phyloP scores from a whole-genome alignment of 2,797 vertebrate species.

The Takifugu ocellatus region DNA sequence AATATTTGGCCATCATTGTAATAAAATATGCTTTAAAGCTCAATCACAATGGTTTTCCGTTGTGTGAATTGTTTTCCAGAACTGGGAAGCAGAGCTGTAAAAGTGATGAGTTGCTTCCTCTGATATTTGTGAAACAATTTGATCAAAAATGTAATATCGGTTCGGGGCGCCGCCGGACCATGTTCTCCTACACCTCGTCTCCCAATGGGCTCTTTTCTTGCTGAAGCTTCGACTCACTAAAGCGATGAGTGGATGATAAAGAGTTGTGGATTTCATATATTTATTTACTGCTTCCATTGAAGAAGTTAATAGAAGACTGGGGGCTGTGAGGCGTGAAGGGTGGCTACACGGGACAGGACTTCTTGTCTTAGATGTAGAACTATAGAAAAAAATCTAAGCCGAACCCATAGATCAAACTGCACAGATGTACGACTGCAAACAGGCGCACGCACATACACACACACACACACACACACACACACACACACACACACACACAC shows the following conservation, averaged over 20 bases:
- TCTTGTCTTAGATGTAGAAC: slow-evolving; percentile 45
- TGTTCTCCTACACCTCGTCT: slow-evolving; percentile 31
- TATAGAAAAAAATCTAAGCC: slow-evolving; percentile 25
- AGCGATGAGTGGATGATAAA: slow-evolving; percentile 60
- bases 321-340: slow-evolving; percentile 59
- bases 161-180: slow-evolving; percentile 30
- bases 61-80: slow-evolving; percentile 54
- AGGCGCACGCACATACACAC: slow-evolving; percentile 30
- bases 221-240: slow-evolving; percentile 47
- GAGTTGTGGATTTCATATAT: slow-evolving; percentile 67
- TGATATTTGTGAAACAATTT: slow-evolving; percentile 53
- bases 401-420: slow-evolving; percentile 51
- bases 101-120: slow-evolving; percentile 64
- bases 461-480: slow-evolving; percentile 11
- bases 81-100: slow-evolving; percentile 51
- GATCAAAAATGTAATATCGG: slow-evolving; percentile 63
- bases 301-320: slow-evolving; percentile 59
- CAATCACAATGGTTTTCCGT: slow-evolving; percentile 66
- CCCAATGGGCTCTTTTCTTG: slow-evolving; percentile 47
- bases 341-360: slow-evolving; percentile 44
- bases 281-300: slow-evolving; percentile 64
- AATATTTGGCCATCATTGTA: slow-evolving; percentile 63
- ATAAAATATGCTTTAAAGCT: slow-evolving; percentile 60
- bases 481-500: slow-evolving; percentile 17
- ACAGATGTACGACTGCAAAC: slow-evolving; percentile 24